Base-by-base conservation (phyloP, 1,140 invertebrate genomes). In the Diuraphis noxia region DNA sequence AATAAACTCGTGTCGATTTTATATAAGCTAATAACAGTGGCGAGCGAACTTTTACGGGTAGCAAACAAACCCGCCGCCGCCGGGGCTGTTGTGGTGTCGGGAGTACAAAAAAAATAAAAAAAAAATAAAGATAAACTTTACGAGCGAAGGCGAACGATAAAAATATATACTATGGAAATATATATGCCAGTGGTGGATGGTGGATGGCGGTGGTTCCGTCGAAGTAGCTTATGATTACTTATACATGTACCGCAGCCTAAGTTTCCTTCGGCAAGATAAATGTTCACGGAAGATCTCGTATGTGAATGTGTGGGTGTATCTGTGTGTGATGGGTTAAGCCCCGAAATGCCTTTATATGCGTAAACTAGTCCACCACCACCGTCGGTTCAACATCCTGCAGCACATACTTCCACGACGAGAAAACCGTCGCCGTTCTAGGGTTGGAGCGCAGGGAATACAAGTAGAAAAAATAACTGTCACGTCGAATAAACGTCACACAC, bases 401-500 rank as follows among this genome's bases (percentile, higher is more conserved):
- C 23, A 38, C 36, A 81, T 25, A 38, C 36, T 25, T 43, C 25
- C 25, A 43, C 84, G n/a, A 85, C 43, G 19, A 17, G 81, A n/a
- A 84, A 84, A 84, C 81, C 85, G n/a, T 49, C 84, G 41, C 84
- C 19, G 19, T 13, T 36, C 41, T 19, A 34, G n/a, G 2, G 25
- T 13, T 13, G 84, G 46, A 21, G 5, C 17, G 34, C n/a, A 7
- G 38, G 49, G 49, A 38, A 88, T 13, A 56, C 63, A 38, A 63
- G 30, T 40, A 40, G 38, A 38, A 56, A 40, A 63, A 88, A 56
- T 38, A 25, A 56, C 86, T 40, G 86, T 88, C 52, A 88, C 38
- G 52, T 88, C 86, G 86, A 88, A 88, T 63, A 88, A 88, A 88
- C 86, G 86, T 88, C 86, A 63, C 86, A 36, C 34, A 87, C 49